These are phyloP conservation scores for Aulostomus chinensis DNA, from an alignment of 2,797 vertebrate species.

Conservation along the genomic window DNA sequence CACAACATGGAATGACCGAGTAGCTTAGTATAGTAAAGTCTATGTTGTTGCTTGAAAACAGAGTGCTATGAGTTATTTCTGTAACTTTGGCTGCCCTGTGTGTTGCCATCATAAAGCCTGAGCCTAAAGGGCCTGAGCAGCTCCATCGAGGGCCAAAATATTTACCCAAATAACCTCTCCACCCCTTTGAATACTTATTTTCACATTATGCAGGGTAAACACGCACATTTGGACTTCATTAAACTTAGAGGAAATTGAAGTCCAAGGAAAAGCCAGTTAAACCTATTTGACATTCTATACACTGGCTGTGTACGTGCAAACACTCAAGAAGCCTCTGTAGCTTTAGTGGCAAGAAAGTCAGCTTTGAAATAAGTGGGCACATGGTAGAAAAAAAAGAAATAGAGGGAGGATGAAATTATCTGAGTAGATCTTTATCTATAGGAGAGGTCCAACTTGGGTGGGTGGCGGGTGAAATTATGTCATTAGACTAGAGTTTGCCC, in stretches of 20 bases:
- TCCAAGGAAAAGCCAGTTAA: slow-evolving; percentile 6
- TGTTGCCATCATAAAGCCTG: slow-evolving; percentile 24
- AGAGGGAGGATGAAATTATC: slow-evolving; percentile 28
- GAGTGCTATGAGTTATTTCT: slow-evolving; percentile 34
- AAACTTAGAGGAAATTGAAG: slow-evolving; percentile 13
- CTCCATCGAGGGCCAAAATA: slow-evolving; percentile 53
- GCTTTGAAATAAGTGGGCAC: slow-evolving; percentile 10
- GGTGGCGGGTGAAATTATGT: slow-evolving; percentile 56
- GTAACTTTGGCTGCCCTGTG: slow-evolving; percentile 42
- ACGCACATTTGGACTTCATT: slow-evolving; percentile 31
- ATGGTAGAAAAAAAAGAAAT: neutral
- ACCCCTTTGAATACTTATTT: slow-evolving; percentile 11
- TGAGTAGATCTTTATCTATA: slow-evolving; percentile 62
- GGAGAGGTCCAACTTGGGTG: slow-evolving; percentile 42
- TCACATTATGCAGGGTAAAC: slow-evolving; percentile 10
- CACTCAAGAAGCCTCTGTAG: neutral
- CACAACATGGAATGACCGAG: slow-evolving; percentile 55
- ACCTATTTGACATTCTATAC: slow-evolving; percentile 4
- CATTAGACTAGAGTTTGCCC: slow-evolving; percentile 47
- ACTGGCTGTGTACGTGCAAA: neutral
- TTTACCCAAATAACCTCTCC: slow-evolving; percentile 50
- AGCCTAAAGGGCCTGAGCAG: slow-evolving; percentile 34
- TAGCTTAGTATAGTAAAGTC: slow-evolving; percentile 37
- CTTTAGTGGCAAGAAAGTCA: neutral
- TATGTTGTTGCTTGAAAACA: slow-evolving; percentile 52